Base-by-base conservation (phyloP, 2,113 vertebrate genomes). In the Lates calcarifer region DNA sequence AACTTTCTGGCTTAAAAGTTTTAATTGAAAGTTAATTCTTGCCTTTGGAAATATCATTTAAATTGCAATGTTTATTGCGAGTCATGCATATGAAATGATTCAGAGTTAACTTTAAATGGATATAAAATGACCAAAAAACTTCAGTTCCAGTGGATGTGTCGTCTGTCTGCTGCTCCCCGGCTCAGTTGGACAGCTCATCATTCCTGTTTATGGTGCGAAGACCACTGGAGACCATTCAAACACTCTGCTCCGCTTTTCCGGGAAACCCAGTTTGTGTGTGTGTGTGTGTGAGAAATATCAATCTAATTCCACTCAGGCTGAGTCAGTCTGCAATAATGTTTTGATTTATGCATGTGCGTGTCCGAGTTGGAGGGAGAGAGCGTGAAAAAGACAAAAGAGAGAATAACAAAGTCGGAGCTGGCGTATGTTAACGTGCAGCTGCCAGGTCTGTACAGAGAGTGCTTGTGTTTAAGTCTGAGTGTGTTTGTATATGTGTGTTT, bases 141-240 rank as follows among this genome's bases (percentile, higher is more conserved):
- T 3, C 47, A 3, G 47, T 22, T 13, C 0, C 7, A 28, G 49
- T 22, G n/a, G 49, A 12, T n/a, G 1, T 12, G 17, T 53, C 70
- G 6, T 41, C 72, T 8, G 57, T 58, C 45, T 22, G 45, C 18
- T 7, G 18, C 45, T 47, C 13, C 29, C 1, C 5, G 2, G 43
- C 51, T 67, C 47, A 10, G n/a, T 58, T 31, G 69, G 61, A 70
- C 80, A 77, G 81, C 69, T 83, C 81, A 53, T 74, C 85, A 9
- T 49, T 74, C 39, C 63, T 45, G 68, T 78, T 85, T 62, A 86
- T 71, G 62, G 9, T 20, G 20, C 10, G 47, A 49, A 49, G 20
- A 22, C 6, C 18, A n/a, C 60, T 85, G 86, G 85, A 89, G 13
- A 24, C 39, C 37, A 18, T 79, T 87, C 85, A 83, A 83, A 79